Base-by-base conservation (phyloP, 2,113 vertebrate genomes). In the Forbesichthys agassizii region DNA sequence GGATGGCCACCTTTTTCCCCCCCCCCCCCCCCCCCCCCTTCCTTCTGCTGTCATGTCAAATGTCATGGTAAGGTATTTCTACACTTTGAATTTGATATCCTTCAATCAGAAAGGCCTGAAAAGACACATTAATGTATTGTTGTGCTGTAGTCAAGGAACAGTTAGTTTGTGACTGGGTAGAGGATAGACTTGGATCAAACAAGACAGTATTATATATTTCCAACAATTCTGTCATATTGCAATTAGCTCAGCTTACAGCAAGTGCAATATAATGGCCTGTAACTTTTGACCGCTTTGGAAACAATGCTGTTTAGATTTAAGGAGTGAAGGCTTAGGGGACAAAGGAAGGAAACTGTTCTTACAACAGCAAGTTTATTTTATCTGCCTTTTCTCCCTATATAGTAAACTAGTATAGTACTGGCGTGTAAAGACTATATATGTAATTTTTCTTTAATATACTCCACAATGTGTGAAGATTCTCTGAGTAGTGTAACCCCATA, bases 91-190 rank as follows among this genome's bases (percentile, higher is more conserved):
- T 61, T 48, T 36, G 76, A 84, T 70, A 73, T 78, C 66, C 66
- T 81, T 65, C 51, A 77, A 77, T 72, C 69, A 76, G 48, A 85
- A 79, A 77, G 64, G 70, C 65, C 47, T 5, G 56, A 73, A 58
- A 79, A 62, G 66, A 61, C 66, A 61, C 66, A 75, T 60, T 74
- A 80, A 82, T 77, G 78, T 74, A 48, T 80, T 73, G 63, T 69
- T 64, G 36, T 8, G 46, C n/a, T 49, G 3, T 16, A 57, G 16
- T 64, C 13, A 71, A 74, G 61, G 14, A 13, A 47, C 49, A 65
- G 61, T 56, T 51, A 36, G 16, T 81, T 56, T 71, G 57, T 74
- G 74, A 60, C 11, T 13, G 36, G 47, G 71, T 53, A 49, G 68
- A 61, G 64, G 75, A 79, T 64, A 82, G 56, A 66, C 52, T 65